These are phyloP conservation scores for Coptotermes formosanus DNA, from an alignment of 1,140 invertebrate genomes.

Conservation along the genomic window DNA sequence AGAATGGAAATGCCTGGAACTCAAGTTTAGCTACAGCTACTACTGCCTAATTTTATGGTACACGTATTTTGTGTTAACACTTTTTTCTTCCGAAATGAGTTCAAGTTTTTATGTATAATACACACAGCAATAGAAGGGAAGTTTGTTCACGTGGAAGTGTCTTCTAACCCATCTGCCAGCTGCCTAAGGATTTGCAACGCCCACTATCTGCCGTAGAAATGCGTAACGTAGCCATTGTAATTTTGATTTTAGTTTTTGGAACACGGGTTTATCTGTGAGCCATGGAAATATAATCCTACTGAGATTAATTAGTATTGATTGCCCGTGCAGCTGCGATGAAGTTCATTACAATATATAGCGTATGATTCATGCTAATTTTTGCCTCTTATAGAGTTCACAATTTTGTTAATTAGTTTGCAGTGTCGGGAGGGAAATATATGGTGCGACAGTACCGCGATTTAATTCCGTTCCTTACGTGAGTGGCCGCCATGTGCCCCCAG, in stretches of 20 bases:
- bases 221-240: not conserved
- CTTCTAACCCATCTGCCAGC: not conserved
- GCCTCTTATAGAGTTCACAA: not conserved
- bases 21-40: no score
- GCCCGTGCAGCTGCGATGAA: not conserved
- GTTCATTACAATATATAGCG: not conserved
- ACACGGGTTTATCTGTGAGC: not conserved
- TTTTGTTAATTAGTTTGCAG: conserved; percentile 1
- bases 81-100: no score
- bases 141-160: not conserved
- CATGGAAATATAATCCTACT: not conserved
- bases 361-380: not conserved
- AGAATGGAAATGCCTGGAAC: no score
- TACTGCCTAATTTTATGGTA: no score
- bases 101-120: not conserved
- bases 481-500: not conserved
- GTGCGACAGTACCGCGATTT: not conserved
- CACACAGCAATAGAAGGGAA: not conserved
- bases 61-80: no score
- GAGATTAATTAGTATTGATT: not conserved
- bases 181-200: not conserved
- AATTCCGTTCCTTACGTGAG: not conserved
- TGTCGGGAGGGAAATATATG: not conserved
- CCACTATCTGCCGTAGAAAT: not conserved
- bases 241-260: not conserved